These are phyloP conservation scores for Pseudochirops cupreus DNA, from an alignment of 2,797 vertebrate genomes.

Conservation along the genomic window DNA sequence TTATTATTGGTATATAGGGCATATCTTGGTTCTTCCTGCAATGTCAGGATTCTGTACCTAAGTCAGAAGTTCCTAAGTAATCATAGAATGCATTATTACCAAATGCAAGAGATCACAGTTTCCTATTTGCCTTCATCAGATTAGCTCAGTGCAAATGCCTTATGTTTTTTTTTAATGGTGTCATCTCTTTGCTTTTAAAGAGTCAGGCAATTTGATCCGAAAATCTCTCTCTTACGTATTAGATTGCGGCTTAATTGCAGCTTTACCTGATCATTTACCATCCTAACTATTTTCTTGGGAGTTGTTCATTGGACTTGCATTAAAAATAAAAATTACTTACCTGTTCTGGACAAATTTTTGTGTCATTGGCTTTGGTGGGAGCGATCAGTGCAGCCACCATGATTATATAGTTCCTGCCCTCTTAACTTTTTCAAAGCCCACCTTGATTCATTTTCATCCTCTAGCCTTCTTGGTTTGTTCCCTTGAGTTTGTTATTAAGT, in stretches of 20 bases:
- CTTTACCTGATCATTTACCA: neutral
- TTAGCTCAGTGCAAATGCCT: neutral
- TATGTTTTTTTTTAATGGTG: neutral
- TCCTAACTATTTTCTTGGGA: slow-evolving; percentile 27
- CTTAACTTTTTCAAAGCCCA: neutral
- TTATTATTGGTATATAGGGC: neutral
- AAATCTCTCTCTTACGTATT: neutral
- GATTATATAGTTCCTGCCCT: slow-evolving; percentile 30
- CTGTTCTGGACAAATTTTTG: neutral
- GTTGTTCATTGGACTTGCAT: neutral
- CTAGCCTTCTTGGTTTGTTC: neutral
- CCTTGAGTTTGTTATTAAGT: neutral
- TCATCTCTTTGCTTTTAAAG: neutral
- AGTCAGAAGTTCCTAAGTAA: neutral
- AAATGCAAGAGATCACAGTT: neutral
- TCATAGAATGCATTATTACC: neutral
- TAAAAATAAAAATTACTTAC: neutral
- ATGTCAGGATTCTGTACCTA: neutral
- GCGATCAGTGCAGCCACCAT: neutral
- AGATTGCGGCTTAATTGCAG: neutral
- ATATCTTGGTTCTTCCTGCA: neutral
- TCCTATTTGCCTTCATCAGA: neutral
- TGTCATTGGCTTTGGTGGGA: slow-evolving; percentile 9
- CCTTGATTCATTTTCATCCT: slow-evolving; percentile 4
- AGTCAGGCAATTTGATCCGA: neutral